phyloP scores from a whole-genome alignment of 2,113 vertebrate species.

The Zosterops hypoxanthus region DNA sequence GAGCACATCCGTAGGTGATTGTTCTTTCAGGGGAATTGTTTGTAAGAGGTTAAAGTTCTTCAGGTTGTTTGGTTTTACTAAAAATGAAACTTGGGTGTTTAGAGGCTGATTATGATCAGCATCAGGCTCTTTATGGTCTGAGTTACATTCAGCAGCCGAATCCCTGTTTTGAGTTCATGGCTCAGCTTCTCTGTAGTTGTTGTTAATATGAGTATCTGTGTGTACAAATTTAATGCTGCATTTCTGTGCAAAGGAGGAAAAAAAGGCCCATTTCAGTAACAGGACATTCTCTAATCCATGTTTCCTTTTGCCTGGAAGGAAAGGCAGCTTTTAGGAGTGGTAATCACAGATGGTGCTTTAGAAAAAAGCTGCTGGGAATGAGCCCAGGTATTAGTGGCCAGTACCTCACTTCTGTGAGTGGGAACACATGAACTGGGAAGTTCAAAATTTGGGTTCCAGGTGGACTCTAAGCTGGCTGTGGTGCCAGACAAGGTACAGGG shows the following conservation, averaged over 20 bases:
- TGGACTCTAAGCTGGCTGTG: background rate
- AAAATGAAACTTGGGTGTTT: background rate
- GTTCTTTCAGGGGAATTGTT: background rate
- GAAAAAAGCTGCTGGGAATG: background rate
- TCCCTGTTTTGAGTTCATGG: background rate
- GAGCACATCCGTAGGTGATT: accelerated
- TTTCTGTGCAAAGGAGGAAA: background rate
- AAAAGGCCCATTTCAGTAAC: background rate
- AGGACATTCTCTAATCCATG: background rate
- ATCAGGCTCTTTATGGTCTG: background rate
- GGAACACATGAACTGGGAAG: background rate
- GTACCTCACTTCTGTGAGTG: accelerated
- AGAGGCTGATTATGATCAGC: background rate
- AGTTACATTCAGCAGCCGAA: background rate
- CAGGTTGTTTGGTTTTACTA: background rate
- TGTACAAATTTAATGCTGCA: accelerated
- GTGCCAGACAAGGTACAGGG: accelerated
- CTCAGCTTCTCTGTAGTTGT: background rate
- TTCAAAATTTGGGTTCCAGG: background rate
- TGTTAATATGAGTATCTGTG: background rate
- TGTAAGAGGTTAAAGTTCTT: background rate
- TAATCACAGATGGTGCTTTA: background rate
- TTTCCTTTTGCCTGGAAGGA: background rate
- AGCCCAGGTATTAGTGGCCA: background rate
- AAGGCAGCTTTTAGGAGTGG: background rate